Evolutionary conservation across 2,113 vertebrate species (phyloP).

Genomic region (Heteronetta atricapilla): DNA sequence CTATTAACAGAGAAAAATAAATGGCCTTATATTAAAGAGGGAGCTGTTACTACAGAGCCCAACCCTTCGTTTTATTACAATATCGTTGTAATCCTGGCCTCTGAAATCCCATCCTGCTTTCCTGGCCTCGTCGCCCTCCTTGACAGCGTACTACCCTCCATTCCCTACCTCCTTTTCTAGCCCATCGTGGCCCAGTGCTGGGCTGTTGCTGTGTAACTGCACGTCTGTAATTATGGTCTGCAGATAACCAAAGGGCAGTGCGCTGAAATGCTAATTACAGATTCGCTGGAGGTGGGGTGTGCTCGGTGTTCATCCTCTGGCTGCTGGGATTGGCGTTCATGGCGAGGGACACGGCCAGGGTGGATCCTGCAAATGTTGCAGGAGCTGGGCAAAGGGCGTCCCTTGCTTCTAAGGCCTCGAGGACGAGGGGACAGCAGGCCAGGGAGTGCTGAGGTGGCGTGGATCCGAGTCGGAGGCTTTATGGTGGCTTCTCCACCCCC

Average conservation of each 20-base stretch:
- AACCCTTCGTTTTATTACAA: not conserved
- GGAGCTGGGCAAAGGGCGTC: not conserved
- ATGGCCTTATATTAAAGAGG: not conserved
- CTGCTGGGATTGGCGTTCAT: not conserved
- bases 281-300: not conserved
- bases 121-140: too few relatives aligned
- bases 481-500: not conserved
- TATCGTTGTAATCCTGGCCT: not conserved
- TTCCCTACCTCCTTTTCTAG: too few relatives aligned
- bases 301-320: not conserved
- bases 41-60: not conserved
- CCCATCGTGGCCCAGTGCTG: not conserved
- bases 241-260: not conserved
- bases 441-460: not conserved
- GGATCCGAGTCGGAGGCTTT: not conserved
- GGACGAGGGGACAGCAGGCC: not conserved
- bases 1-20: too few relatives aligned
- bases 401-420: not conserved
- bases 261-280: not conserved
- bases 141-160: too few relatives aligned
- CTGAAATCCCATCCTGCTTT: not conserved
- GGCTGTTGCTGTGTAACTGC: not conserved
- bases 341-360: not conserved
- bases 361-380: not conserved
- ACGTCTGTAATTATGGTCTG: not conserved